Evolutionary conservation across 2,113 vertebrate genomes (phyloP).

Genomic region (Eurystomus gularis): DNA sequence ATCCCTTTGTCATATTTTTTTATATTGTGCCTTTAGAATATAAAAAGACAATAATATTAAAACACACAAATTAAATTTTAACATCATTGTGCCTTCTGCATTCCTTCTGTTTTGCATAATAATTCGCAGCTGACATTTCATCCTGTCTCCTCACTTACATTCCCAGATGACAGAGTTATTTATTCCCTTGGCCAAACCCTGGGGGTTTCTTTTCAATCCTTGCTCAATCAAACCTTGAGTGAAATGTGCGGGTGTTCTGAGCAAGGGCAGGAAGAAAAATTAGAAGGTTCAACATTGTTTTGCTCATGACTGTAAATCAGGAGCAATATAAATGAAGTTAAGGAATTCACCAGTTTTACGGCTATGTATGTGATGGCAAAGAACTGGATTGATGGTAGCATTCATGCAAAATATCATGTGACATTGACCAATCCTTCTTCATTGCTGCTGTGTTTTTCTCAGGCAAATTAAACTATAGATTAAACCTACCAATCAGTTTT

Average conservation of each 20-base stretch:
- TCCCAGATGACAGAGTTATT: slow-evolving; percentile 21
- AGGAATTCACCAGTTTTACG: neutral
- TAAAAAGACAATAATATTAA: slow-evolving; percentile 47
- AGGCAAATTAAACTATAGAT: neutral
- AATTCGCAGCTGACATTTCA: slow-evolving; percentile 39
- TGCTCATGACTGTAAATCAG: neutral
- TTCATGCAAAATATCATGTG: neutral
- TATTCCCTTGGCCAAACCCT: neutral
- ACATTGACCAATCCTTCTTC: neutral
- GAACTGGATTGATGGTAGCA: neutral
- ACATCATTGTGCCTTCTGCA: neutral
- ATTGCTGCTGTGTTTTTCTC: neutral
- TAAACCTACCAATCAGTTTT: neutral
- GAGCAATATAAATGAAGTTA: neutral
- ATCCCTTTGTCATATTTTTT: slow-evolving; percentile 64
- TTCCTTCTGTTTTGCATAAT: slow-evolving; percentile 13
- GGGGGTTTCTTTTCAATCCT: neutral
- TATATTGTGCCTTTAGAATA: slow-evolving; percentile 42
- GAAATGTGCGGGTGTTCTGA: neutral
- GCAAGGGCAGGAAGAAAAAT: neutral
- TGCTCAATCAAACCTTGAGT: neutral
- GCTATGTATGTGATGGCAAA: neutral
- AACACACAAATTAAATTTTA: slow-evolving; percentile 42
- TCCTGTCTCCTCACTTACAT: neutral
- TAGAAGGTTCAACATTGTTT: neutral